Evolutionary conservation across 2,113 vertebrate species (phyloP).

Genomic region (Ondatra zibethicus): DNA sequence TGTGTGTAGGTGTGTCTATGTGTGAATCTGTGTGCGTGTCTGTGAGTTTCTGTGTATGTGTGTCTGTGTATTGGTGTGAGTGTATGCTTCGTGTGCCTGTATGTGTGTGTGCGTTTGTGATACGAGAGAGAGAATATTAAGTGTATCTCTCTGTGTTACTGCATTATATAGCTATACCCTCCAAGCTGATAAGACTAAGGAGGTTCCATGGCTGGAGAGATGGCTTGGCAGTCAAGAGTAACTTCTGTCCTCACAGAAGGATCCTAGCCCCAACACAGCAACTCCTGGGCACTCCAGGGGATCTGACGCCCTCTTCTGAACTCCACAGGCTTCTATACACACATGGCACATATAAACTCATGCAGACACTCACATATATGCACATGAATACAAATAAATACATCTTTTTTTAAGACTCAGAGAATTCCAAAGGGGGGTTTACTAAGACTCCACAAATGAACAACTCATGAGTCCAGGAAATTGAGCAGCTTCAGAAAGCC

Average conservation of each 20-base stretch:
- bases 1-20: not conserved
- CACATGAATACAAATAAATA: not conserved
- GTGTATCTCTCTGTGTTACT: not conserved
- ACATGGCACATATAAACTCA: not conserved
- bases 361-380: not conserved
- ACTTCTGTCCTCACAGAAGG: not conserved
- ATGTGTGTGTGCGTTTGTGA: not conserved
- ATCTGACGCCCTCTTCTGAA: not conserved
- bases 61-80: not conserved
- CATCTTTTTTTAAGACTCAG: not conserved
- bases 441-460: not conserved
- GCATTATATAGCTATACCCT: not conserved
- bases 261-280: not conserved
- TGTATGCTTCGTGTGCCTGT: not conserved
- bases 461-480: not conserved
- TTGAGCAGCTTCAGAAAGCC: not conserved
- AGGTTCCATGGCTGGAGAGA: not conserved
- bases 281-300: not conserved
- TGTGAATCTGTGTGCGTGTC: fast-evolving
- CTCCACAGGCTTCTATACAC: not conserved
- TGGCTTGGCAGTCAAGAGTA: not conserved
- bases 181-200: not conserved
- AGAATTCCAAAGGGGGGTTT: not conserved
- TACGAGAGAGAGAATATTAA: not conserved
- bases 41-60: not conserved